Conservation (phyloP, 2,888 invertebrate genomes). For the Ornithoptera priamus region DNA sequence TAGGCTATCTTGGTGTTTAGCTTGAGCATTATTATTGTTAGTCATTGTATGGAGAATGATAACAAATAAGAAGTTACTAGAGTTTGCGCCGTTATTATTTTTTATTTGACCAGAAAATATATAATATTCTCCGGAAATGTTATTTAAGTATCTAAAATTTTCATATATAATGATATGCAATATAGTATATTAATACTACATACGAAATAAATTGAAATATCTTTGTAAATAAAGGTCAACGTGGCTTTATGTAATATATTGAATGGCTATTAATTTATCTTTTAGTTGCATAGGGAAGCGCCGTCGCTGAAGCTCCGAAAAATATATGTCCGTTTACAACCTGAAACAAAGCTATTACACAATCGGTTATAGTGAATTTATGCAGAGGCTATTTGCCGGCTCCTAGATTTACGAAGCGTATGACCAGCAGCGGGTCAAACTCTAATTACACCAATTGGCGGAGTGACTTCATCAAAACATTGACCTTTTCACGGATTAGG, state of each 20-base stretch:
- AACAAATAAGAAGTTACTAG: too few relatives aligned
- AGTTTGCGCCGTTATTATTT: too few relatives aligned
- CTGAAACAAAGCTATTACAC: not conserved
- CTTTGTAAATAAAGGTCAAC: too few relatives aligned
- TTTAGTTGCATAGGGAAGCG: not conserved
- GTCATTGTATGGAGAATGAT: too few relatives aligned
- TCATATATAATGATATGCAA: too few relatives aligned
- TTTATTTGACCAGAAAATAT: too few relatives aligned
- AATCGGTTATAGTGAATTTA: not conserved
- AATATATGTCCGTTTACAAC: not conserved
- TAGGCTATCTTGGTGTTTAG: not conserved
- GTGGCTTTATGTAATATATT: too few relatives aligned
- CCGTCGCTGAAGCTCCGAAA: not conserved
- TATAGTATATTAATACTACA: too few relatives aligned
- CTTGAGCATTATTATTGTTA: not conserved
- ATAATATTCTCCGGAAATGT: too few relatives aligned
- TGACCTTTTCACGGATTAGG: constrained; percentile 69
- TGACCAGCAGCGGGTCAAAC: constrained; percentile 16
- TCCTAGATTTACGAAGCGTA: constrained; percentile 6
- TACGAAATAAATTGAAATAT: too few relatives aligned
- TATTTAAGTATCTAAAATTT: too few relatives aligned
- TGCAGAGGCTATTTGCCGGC: not conserved
- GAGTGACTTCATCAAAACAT: constrained; percentile 73
- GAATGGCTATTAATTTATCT: not conserved
- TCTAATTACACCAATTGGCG: constrained; percentile 49